A percentile compares a stretch with the other conserved stretches of the same genome.
Evolutionary conservation across 2,888 invertebrate genomes (phyloP).

Genomic region (Mythimna albipuncta): DNA sequence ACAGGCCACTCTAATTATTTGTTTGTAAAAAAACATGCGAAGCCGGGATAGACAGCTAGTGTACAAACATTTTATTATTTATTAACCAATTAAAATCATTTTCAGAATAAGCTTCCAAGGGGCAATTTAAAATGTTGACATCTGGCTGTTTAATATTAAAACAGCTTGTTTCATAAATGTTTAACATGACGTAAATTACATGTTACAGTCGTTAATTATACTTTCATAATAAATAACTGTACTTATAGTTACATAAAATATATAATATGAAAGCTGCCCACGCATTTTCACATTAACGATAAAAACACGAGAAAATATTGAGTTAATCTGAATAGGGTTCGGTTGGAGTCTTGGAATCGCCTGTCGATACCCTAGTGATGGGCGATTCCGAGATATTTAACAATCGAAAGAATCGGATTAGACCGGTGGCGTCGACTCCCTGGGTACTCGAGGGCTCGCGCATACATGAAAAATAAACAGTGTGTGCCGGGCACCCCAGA

Average conservation of each 20-base stretch:
- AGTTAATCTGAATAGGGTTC: neutral
- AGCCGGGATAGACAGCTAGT: too few species aligned
- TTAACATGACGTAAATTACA: conserved; percentile 17
- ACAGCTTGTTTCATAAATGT: neutral
- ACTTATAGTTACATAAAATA: neutral
- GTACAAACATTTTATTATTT: too few species aligned
- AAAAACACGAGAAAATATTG: neutral
- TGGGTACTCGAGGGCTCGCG: too few species aligned
- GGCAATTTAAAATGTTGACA: conserved; percentile 8
- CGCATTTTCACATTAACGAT: conserved; percentile 4
- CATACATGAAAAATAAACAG: too few species aligned
- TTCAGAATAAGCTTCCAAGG: neutral
- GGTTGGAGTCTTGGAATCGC: too few species aligned
- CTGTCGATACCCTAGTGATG: too few species aligned
- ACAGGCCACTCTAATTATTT: too few species aligned
- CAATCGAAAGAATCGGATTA: too few species aligned
- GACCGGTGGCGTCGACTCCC: too few species aligned
- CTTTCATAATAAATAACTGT: conserved; percentile 6
- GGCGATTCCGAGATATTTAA: too few species aligned
- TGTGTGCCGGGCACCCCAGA: too few species aligned
- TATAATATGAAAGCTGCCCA: conserved; percentile 7
- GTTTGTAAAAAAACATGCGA: too few species aligned
- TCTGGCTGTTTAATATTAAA: conserved; percentile 20
- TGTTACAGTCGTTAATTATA: conserved; percentile 1
- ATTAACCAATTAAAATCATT: neutral